Evolutionary conservation across 92 coral and sea anemone genomes (phyloP), one percentile per base, ranked within the genome.

Genomic region (Phenganax subtilis): DNA sequence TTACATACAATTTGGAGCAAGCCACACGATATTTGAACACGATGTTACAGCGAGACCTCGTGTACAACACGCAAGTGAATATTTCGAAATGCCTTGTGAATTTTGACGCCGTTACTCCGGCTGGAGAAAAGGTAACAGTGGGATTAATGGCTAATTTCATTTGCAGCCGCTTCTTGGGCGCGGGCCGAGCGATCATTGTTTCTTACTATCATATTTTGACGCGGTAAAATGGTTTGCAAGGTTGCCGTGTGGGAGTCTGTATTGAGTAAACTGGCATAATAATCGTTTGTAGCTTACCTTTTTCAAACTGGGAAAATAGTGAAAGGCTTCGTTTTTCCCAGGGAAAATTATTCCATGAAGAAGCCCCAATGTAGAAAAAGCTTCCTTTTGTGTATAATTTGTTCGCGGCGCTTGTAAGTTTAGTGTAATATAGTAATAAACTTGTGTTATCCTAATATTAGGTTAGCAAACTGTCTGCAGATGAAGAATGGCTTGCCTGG

Each of bases 1-100:
- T 94, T 54, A 89, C 98, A 10, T 91, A 91, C 8, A 59, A 68
- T 85, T 65, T 64, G 27, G 80, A 87, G 31, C 58, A 62, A 17
- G 88, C 88, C 6, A 12, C 81, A 25, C 57, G 55, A 47, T 86
- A 81, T 47, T 72, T 86, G 51, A 15, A 11, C 28, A 56, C 71
- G 53, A 81, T 81, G 88, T 86, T 85, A 72, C 87, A 84, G 53
- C 92, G 90, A 67, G 88, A 90, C 47, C 93, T 92, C 8, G 90
- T 85, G 54, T 91, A 88, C 85, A 96, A 96, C 61, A 90, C 94
- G 67, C 70, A 79, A 37, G 86, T 92, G 82, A 90, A 89, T 57
- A 70, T 53, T 6, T 86, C 82, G 55, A 94, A 94, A 85, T 85
- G 97, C 67, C 87, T 91, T 28, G 89, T 88, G 61, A 94, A 92